phyloP scores from a whole-genome alignment of 2,113 vertebrate genomes.

The Trogon surrucura region DNA sequence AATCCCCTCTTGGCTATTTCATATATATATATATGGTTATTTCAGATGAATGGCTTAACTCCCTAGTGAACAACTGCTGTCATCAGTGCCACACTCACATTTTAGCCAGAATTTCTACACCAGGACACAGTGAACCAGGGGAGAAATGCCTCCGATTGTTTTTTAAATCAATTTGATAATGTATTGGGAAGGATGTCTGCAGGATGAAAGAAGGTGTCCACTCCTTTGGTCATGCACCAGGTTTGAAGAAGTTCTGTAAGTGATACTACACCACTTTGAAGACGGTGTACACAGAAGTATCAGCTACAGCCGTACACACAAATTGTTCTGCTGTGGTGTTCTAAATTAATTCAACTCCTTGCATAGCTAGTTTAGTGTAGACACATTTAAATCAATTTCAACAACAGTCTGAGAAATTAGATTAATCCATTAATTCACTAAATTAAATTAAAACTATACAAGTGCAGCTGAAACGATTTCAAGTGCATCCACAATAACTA shows the following conservation, averaged over 20 bases:
- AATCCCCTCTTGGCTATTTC: no score
- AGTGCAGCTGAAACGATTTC: neutral
- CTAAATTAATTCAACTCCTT: neutral
- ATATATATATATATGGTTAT: neutral
- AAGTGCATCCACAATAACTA: neutral
- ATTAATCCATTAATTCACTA: constrained; percentile 28
- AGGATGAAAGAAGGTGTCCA: neutral
- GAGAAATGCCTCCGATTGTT: neutral
- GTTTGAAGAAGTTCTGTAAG: neutral
- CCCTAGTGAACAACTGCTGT: neutral
- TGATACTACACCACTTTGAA: neutral
- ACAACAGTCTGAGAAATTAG: neutral
- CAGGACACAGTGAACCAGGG: neutral
- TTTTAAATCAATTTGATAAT: neutral
- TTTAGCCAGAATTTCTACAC: neutral
- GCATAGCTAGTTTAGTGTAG: neutral
- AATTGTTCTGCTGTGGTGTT: neutral
- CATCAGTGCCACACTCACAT: neutral
- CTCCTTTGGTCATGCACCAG: neutral
- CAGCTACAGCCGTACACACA: neutral
- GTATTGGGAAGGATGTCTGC: neutral
- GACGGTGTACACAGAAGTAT: neutral
- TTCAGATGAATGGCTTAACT: neutral
- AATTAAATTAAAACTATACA: neutral
- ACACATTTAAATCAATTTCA: neutral